Base-by-base conservation (phyloP, 2,888 invertebrate genomes). In the Synergus laeviventris region DNA sequence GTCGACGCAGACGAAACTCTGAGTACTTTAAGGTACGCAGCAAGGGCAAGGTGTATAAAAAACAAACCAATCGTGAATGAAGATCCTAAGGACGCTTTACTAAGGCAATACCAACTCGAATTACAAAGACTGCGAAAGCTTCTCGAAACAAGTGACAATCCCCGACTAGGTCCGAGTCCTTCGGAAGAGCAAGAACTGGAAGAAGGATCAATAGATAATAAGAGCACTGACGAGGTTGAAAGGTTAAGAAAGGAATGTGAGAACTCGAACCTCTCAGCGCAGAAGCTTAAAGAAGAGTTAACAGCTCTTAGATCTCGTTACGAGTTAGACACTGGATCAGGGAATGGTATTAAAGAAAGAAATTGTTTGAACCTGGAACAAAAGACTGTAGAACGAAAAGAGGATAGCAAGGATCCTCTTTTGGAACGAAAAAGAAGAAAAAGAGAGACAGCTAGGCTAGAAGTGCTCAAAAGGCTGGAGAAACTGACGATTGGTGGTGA, bases 51-150 rank as follows among this genome's bases (percentile, higher is more conserved):
- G 90, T 96, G 96, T 88, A 97, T 97, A 81, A 94, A 95, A 87
- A 97, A 97, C 89, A 94, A 95, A 85, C 97, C 97, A 0, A 94
- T 93, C 87, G 94, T 97, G 31, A 97, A 97, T 89, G 96, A 97
- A 90, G 97, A 98, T 89, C 97, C 97, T 0, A 97, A 97, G 89
- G 97, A 98, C 87, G 96, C 97, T 0, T 93, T 97, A 86, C 91
- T 98, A 12, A 91, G 96, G 12, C 94, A 97, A 87, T 97, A 97
- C 87, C 97, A 97, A 88, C 93, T 96, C 82, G 97, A 98, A 91
- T 96, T 98, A 74, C 92, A 94, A 70, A 92, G 95, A 83, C 91
- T 98, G 24, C 94, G 94, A 82, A 91, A 91, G 73, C 87, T 94
- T 64, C 87, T 95, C n/a, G 92, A 92, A 79, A 85, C 86, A 1